These are phyloP conservation scores for Oncorhynchus mykiss DNA, from an alignment of 2,113 vertebrate species.

Conservation along the genomic window DNA sequence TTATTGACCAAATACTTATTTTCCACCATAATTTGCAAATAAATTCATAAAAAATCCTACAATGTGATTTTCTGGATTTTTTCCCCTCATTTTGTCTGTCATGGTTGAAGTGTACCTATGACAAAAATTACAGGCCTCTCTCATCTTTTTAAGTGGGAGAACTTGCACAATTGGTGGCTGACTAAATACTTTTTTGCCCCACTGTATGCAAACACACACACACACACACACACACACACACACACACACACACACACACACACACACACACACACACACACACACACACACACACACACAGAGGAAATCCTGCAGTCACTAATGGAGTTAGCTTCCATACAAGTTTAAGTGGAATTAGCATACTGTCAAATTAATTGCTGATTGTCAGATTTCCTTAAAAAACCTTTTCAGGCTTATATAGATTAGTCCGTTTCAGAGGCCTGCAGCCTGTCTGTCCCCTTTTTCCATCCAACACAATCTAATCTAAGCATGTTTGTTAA, in stretches of 20 bases:
- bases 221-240: too few species aligned
- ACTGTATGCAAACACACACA: too few species aligned
- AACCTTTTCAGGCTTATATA: constrained; percentile 68
- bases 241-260: neutral
- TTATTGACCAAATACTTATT: too few species aligned
- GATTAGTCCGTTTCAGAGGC: constrained; percentile 69
- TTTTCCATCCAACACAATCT: constrained; percentile 25
- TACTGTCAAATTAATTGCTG: constrained; percentile 71
- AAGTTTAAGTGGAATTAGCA: constrained; percentile 69
- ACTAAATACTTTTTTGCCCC: too few species aligned
- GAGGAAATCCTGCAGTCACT: constrained; percentile 37
- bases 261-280: neutral
- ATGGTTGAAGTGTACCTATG: too few species aligned
- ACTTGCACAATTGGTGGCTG: too few species aligned
- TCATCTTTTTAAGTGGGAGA: too few species aligned
- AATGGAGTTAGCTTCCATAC: constrained; percentile 48
- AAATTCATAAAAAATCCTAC: too few species aligned
- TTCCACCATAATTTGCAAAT: too few species aligned
- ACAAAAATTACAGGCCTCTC: too few species aligned
- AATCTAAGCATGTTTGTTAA: constrained; percentile 39
- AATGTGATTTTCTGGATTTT: too few species aligned
- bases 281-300: neutral
- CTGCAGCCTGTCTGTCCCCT: constrained; percentile 46
- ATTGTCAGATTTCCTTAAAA: constrained; percentile 69
- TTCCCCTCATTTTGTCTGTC: too few species aligned